Percentiles rank a stretch among this genome's conserved stretches.
Evolutionary conservation across 1,140 invertebrate genomes (phyloP).

Genomic region (Apis laboriosa): DNA sequence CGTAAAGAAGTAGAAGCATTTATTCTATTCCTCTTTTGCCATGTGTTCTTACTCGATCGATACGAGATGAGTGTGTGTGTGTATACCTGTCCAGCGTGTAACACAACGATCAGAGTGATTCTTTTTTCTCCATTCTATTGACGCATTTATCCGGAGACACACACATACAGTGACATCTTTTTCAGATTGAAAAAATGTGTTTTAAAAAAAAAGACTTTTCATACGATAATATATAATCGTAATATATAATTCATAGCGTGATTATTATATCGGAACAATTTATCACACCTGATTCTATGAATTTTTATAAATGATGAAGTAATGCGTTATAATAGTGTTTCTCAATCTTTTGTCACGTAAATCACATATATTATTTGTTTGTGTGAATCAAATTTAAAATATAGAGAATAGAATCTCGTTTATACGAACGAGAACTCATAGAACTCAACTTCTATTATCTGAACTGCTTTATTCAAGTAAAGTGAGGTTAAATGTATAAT

Average conservation of each 20-base stretch:
- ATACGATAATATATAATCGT: not conserved
- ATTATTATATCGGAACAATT: not conserved
- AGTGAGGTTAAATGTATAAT: too few relatives aligned
- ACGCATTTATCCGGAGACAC: conserved; percentile 14
- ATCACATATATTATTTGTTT: too few relatives aligned
- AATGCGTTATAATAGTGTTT: too few relatives aligned
- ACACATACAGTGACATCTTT: conserved; percentile 19
- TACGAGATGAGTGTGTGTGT: not conserved
- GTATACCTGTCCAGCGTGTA: not conserved
- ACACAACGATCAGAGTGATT: not conserved
- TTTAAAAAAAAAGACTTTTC: not conserved
- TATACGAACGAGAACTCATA: too few relatives aligned
- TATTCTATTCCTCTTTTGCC: conserved; percentile 12
- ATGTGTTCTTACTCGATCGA: conserved; percentile 12
- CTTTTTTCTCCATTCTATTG: not conserved
- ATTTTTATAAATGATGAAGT: conserved; percentile 31
- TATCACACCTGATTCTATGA: not conserved
- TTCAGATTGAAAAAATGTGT: conserved; percentile 37
- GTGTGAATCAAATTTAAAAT: too few relatives aligned
- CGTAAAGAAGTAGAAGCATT: not conserved
- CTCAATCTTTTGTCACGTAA: too few relatives aligned
- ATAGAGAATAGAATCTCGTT: too few relatives aligned
- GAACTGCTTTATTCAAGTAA: too few relatives aligned
- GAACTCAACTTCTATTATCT: too few relatives aligned
- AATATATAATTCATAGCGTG: not conserved